Percentiles rank a stretch among this genome's conserved stretches.
Evolutionary conservation across 2,888 invertebrate genomes (phyloP).

Genomic region (Yponomeuta malinellus): DNA sequence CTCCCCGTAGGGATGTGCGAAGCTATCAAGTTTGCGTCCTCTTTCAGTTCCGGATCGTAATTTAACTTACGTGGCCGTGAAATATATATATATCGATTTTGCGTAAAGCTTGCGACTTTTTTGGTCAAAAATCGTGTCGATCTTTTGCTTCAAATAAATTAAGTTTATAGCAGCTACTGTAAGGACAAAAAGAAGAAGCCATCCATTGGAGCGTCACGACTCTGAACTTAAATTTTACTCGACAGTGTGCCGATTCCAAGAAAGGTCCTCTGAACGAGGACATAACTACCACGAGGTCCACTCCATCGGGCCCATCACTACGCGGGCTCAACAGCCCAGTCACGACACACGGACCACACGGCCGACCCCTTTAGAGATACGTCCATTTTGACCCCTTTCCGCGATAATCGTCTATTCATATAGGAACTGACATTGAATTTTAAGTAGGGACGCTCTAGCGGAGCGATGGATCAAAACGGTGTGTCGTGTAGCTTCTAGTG

Average conservation of each 20-base stretch:
- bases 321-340: constrained; percentile 15
- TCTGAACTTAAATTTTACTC: neutral
- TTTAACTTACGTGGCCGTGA: constrained; percentile 1
- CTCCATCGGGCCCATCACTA: constrained; percentile 13
- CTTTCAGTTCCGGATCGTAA: constrained; percentile 13
- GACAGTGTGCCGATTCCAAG: neutral
- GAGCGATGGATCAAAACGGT: constrained; percentile 10
- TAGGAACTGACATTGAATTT: constrained; percentile 43
- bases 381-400: constrained; percentile 46
- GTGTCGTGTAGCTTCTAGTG: neutral
- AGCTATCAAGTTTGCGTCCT: constrained; percentile 10
- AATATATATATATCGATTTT: neutral
- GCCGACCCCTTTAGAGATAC: constrained; percentile 31
- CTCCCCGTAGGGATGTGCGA: constrained; percentile 21
- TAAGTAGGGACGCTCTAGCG: constrained; percentile 26
- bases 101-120: too few species aligned
- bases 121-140: too few species aligned
- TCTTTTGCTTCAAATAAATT: too few species aligned
- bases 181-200: neutral
- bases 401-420: constrained; percentile 52
- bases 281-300: neutral
- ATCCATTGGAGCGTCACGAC: neutral
- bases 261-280: neutral
- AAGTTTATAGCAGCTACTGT: too few species aligned
- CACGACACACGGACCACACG: constrained; percentile 23